Conservation (phyloP, 2,888 invertebrate genomes). For the Tiphia femorata region DNA sequence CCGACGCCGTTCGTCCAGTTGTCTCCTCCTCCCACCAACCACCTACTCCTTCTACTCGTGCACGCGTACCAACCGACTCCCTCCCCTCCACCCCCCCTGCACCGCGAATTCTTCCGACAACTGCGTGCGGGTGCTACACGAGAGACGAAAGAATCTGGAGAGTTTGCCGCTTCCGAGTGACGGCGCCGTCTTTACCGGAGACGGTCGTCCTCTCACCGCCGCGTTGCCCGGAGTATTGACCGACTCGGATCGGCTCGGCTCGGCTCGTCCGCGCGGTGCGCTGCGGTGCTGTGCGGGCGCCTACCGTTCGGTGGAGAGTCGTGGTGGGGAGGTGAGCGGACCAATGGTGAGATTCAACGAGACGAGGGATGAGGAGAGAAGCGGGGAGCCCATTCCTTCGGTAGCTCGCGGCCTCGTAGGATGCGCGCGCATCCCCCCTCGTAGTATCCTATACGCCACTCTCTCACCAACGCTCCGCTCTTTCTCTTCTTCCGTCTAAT, state of each 20-base stretch:
- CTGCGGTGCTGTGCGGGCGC: slow-evolving; percentile 32
- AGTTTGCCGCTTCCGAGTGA: slow-evolving; percentile 28
- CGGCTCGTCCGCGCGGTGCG: slow-evolving; percentile 30
- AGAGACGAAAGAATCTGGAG: slow-evolving; percentile 9
- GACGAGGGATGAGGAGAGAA: no score
- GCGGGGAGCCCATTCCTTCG: neutral
- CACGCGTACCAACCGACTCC: no score
- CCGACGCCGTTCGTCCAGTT: neutral
- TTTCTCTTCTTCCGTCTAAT: no score
- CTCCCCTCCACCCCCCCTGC: neutral
- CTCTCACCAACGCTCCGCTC: no score
- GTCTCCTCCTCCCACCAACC: neutral
- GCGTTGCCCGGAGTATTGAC: slow-evolving; percentile 66
- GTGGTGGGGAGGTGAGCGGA: neutral
- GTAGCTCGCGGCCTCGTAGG: slow-evolving; percentile 8
- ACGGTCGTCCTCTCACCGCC: slow-evolving; percentile 54
- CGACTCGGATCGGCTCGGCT: slow-evolving; percentile 57
- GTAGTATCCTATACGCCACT: no score
- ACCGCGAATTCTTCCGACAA: slow-evolving; percentile 4
- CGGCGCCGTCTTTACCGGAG: slow-evolving; percentile 39
- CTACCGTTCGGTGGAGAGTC: neutral
- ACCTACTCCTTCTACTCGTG: neutral
- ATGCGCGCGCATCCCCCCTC: slow-evolving; percentile 19
- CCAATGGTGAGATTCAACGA: no score
- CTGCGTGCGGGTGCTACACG: slow-evolving; percentile 1